A percentile compares a stretch with the other conserved stretches of the same genome.
Evolutionary conservation across 1,140 invertebrate genomes (phyloP).

Genomic region (Dinoponera quadriceps): DNA sequence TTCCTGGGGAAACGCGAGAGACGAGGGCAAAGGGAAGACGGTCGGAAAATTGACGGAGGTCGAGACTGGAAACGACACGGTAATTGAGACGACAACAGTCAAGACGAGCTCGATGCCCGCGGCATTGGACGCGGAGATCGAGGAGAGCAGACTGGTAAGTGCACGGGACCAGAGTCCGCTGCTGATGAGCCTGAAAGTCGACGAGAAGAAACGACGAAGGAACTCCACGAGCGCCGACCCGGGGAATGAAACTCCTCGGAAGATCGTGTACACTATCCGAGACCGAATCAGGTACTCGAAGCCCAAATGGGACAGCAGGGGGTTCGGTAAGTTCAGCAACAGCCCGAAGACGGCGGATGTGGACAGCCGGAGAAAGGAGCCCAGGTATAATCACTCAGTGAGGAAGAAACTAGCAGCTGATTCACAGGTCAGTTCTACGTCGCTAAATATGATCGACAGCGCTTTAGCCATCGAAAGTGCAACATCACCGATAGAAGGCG

Average conservation of each 20-base stretch:
- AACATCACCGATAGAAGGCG: not conserved
- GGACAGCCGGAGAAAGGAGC: conserved; percentile 74
- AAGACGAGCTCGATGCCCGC: not conserved
- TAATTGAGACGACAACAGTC: not conserved
- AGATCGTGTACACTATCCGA: conserved; percentile 70
- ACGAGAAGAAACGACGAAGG: not conserved
- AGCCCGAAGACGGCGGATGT: conserved; percentile 34
- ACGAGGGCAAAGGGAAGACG: not conserved
- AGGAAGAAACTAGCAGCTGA: conserved; percentile 15
- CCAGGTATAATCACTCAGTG: conserved; percentile 70
- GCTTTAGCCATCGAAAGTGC: conserved; percentile 1
- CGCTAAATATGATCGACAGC: not conserved
- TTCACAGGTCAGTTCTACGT: conserved; percentile 4
- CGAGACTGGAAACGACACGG: not conserved
- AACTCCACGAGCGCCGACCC: not conserved
- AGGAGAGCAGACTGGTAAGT: not conserved
- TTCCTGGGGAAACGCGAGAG: not conserved
- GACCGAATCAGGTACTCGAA: conserved; percentile 72
- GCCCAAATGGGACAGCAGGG: conserved; percentile 46
- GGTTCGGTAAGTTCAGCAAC: conserved; percentile 70
- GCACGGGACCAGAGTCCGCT: not conserved
- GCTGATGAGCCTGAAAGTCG: not conserved
- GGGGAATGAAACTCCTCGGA: conserved; percentile 42
- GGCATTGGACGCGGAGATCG: not conserved
- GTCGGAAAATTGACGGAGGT: not conserved